These are phyloP conservation scores for Atherinosoma microstoma DNA, from an alignment of 2,797 vertebrate species.

Conservation along the genomic window DNA sequence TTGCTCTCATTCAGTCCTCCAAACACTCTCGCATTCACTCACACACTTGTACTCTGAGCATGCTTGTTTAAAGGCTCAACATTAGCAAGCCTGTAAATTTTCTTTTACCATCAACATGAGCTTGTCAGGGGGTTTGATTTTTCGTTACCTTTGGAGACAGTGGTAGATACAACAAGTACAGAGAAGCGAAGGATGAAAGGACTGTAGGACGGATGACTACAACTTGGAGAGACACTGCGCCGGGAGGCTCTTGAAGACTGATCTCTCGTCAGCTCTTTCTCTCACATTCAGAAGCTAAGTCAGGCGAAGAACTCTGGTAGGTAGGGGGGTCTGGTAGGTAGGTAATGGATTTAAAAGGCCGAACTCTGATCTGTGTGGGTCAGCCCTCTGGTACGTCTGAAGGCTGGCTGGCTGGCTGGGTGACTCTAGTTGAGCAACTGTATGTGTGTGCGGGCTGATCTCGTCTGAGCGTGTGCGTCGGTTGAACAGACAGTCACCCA, in stretches of 20 bases:
- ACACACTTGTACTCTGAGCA: slow-evolving; percentile 57
- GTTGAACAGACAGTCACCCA: slow-evolving; percentile 75
- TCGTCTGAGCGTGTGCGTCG: slow-evolving; percentile 83
- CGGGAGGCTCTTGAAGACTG: slow-evolving; percentile 87
- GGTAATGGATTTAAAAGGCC: slow-evolving; percentile 77
- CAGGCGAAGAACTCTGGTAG: slow-evolving; percentile 85
- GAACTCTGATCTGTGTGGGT: slow-evolving; percentile 80
- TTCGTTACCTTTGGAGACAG: slow-evolving; percentile 88
- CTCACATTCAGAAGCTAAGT: slow-evolving; percentile 87
- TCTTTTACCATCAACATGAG: slow-evolving; percentile 80
- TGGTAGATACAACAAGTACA: slow-evolving; percentile 89
- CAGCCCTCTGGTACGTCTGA: slow-evolving; percentile 81
- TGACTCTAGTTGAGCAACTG: slow-evolving; percentile 81
- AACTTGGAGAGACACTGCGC: slow-evolving; percentile 85
- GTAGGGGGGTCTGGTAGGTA: slow-evolving; percentile 77
- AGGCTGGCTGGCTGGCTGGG: slow-evolving; percentile 70
- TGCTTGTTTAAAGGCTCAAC: slow-evolving; percentile 69
- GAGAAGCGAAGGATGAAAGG: slow-evolving; percentile 86
- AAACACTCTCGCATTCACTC: slow-evolving; percentile 37
- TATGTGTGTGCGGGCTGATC: slow-evolving; percentile 82
- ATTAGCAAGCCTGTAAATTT: slow-evolving; percentile 68
- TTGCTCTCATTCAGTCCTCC: slow-evolving; percentile 20
- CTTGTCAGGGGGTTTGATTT: slow-evolving; percentile 78
- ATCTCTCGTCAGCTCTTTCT: slow-evolving; percentile 86
- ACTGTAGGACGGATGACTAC: slow-evolving; percentile 84